Evolutionary conservation across 2,113 vertebrate species (phyloP).

Genomic region (Hemiprocne comata): DNA sequence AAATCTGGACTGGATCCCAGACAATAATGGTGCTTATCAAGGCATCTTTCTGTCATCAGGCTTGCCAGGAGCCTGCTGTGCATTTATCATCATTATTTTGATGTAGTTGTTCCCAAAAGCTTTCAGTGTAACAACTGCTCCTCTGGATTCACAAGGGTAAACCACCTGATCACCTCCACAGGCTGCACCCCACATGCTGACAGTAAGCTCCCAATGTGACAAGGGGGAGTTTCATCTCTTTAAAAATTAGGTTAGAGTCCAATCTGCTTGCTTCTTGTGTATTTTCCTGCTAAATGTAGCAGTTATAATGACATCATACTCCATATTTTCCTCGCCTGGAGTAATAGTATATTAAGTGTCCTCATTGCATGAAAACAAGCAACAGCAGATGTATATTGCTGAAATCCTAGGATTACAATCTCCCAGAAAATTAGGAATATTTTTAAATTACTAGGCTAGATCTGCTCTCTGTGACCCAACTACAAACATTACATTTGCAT

Average conservation of each 20-base stretch:
- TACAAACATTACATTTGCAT: background rate
- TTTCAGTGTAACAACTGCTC: background rate
- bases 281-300: background rate
- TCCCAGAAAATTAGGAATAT: background rate
- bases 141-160: background rate
- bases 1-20: slow-evolving; percentile 30
- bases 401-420: background rate
- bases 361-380: background rate
- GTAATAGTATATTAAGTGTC: background rate
- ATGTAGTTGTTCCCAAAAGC: background rate
- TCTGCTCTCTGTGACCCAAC: background rate
- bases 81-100: background rate
- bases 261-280: background rate
- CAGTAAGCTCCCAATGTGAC: background rate
- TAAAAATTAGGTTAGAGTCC: background rate
- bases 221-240: background rate
- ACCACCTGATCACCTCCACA: background rate
- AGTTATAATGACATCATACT: background rate
- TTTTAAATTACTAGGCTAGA: background rate
- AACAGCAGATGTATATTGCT: background rate
- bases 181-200: background rate
- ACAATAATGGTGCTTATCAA: background rate
- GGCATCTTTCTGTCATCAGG: background rate
- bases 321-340: background rate
- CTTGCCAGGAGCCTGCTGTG: background rate